A percentile compares a stretch with the other conserved stretches of the same genome.
phyloP scores from a whole-genome alignment of 2,888 invertebrate genomes.

The Eupithecia inturbata region DNA sequence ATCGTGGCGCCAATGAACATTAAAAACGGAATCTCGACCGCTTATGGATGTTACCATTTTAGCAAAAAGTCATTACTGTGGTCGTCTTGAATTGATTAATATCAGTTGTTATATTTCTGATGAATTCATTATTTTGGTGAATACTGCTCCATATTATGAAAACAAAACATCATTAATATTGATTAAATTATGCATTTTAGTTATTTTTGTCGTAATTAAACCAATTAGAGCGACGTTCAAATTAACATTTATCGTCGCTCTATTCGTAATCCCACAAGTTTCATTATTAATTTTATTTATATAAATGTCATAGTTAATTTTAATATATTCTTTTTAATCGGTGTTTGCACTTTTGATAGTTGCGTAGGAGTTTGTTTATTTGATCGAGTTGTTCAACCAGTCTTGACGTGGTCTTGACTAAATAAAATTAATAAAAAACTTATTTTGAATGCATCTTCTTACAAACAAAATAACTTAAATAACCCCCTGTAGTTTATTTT shows the following conservation, averaged over 20 bases:
- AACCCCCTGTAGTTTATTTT: slow-evolving; percentile 5
- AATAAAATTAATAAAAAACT: slow-evolving; percentile 32
- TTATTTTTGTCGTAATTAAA: slow-evolving; percentile 45
- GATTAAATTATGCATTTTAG: slow-evolving; percentile 41
- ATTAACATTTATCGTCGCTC: slow-evolving; percentile 32
- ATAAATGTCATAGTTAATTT: slow-evolving; percentile 40
- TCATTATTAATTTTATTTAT: slow-evolving; percentile 23
- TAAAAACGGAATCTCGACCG: slow-evolving; percentile 46
- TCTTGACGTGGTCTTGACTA: slow-evolving; percentile 36
- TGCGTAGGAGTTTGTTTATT: slow-evolving; percentile 55
- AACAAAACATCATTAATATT: slow-evolving; percentile 9
- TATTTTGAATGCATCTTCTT: slow-evolving; percentile 30
- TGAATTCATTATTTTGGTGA: slow-evolving; percentile 45
- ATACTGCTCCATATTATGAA: slow-evolving; percentile 39
- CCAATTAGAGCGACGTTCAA: slow-evolving; percentile 5
- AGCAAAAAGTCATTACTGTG: slow-evolving; percentile 41
- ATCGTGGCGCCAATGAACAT: slow-evolving; percentile 45
- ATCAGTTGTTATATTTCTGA: slow-evolving; percentile 51
- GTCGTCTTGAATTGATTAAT: slow-evolving; percentile 46
- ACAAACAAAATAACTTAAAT: background rate
- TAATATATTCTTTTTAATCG: slow-evolving; percentile 37
- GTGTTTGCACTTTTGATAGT: slow-evolving; percentile 39
- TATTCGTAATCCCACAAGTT: slow-evolving; percentile 34
- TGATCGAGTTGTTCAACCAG: slow-evolving; percentile 34
- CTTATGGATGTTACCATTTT: slow-evolving; percentile 44